Percentiles rank a stretch among this genome's conserved stretches.
These are phyloP conservation scores for Bombyx mandarina DNA, from an alignment of 1,140 invertebrate species.

Conservation along the genomic window DNA sequence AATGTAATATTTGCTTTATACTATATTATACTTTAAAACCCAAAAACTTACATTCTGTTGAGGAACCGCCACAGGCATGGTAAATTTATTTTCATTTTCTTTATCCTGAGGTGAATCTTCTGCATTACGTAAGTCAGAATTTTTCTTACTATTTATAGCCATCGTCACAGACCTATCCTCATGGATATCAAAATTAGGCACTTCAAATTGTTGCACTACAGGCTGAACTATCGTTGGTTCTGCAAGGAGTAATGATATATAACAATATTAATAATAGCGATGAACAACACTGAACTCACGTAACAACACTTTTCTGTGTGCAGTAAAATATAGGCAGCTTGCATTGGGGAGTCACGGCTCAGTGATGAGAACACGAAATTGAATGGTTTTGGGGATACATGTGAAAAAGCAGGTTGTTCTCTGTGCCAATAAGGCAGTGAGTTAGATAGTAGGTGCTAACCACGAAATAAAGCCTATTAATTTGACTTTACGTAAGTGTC, in stretches of 20 bases:
- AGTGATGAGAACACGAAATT: too few species aligned
- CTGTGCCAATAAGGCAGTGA: too few species aligned
- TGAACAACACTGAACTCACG: neutral
- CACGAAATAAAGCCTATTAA: too few species aligned
- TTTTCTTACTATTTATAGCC: slow-evolving; percentile 56
- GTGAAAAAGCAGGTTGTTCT: too few species aligned
- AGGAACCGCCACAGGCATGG: slow-evolving; percentile 22
- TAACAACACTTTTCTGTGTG: too few species aligned
- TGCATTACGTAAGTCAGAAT: slow-evolving; percentile 27
- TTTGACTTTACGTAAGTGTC: too few species aligned
- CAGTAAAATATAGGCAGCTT: too few species aligned
- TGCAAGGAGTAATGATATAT: slow-evolving; percentile 20
- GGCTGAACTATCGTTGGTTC: slow-evolving; percentile 60
- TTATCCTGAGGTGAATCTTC: slow-evolving; percentile 38
- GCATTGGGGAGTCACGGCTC: too few species aligned
- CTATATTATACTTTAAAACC: neutral
- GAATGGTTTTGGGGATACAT: too few species aligned
- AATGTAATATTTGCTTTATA: too few species aligned
- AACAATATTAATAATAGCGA: neutral
- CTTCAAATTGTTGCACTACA: slow-evolving; percentile 53
- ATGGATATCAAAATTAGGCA: slow-evolving; percentile 72
- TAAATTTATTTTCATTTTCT: slow-evolving; percentile 56
- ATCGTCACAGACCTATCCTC: slow-evolving; percentile 74
- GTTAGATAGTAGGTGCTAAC: too few species aligned
- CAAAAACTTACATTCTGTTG: slow-evolving; percentile 36